phyloP scores from a whole-genome alignment of 2,888 invertebrate genomes.

The Maniola hyperantus region DNA sequence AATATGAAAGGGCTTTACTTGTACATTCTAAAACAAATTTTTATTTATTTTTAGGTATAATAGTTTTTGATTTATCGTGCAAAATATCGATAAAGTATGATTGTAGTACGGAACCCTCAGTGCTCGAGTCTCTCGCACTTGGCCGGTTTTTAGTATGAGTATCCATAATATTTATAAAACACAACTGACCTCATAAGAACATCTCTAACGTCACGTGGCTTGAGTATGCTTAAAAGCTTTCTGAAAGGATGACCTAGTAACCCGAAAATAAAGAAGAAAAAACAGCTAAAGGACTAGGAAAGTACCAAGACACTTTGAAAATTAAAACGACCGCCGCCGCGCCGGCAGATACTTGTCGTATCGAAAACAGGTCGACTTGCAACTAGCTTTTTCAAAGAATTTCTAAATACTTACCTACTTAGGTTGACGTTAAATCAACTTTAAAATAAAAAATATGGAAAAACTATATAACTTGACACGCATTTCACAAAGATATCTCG shows the following conservation, averaged over 20 bases:
- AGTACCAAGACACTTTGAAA: constrained; percentile 21
- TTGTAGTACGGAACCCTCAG: no score
- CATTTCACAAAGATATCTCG: no score
- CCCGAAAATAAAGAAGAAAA: constrained; percentile 17
- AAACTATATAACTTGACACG: no score
- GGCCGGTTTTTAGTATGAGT: background rate
- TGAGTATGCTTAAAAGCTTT: background rate
- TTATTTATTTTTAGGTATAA: no score
- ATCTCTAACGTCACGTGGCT: background rate
- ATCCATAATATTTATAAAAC: background rate
- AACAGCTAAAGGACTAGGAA: constrained; percentile 16
- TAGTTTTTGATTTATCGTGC: no score
- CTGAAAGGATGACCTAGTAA: constrained; percentile 16
- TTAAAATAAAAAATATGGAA: background rate
- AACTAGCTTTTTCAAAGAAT: background rate
- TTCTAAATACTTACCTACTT: background rate
- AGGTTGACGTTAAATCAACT: background rate
- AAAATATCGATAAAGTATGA: no score
- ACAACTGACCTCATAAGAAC: background rate
- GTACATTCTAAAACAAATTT: no score
- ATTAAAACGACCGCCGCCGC: constrained; percentile 15
- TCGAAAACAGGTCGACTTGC: constrained; percentile 5
- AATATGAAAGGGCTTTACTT: no score
- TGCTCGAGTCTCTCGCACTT: no score
- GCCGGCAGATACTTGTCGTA: background rate